Conservation (phyloP, 2,113 vertebrate species). For the Pluvialis apricaria region DNA sequence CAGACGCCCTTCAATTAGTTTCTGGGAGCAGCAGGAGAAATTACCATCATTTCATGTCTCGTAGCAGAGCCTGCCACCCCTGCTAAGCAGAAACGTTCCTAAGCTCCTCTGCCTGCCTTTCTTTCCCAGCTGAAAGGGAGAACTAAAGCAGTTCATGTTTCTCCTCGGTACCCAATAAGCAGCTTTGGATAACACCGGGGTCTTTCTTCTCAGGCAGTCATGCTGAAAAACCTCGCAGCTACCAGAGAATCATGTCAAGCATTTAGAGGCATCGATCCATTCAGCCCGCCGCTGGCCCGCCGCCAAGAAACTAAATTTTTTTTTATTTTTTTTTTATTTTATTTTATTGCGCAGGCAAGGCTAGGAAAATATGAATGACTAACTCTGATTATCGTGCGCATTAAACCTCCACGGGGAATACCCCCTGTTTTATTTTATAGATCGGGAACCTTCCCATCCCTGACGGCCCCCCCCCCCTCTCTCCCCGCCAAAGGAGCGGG, state of each 20-base stretch:
- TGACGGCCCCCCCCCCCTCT: neutral
- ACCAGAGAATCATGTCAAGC: constrained; percentile 72
- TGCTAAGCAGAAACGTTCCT: constrained; percentile 3
- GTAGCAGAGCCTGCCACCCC: neutral
- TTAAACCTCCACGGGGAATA: constrained; percentile 63
- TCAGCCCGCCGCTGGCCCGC: constrained; percentile 62
- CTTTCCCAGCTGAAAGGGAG: neutral
- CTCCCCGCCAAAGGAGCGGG: neutral
- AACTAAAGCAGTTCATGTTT: constrained; percentile 46
- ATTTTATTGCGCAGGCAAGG: constrained; percentile 74
- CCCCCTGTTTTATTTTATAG: neutral
- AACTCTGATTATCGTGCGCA: constrained; percentile 55
- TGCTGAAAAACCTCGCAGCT: constrained; percentile 76
- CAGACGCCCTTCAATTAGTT: neutral
- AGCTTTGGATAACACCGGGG: constrained; percentile 73
- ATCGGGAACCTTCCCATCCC: neutral
- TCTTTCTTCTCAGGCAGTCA: constrained; percentile 86
- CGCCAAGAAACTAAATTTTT: constrained; percentile 72
- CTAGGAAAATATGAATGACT: constrained; percentile 72
- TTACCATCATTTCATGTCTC: neutral
- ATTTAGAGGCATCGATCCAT: constrained; percentile 76
- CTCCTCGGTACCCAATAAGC: constrained; percentile 44
- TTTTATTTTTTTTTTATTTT: constrained; percentile 69
- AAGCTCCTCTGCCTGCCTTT: constrained; percentile 23
- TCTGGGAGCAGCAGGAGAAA: neutral